Evolutionary conservation across 1,140 invertebrate genomes (phyloP), one percentile per base, ranked within the genome.

Genomic region (Brachionus asplanchnoidis): DNA sequence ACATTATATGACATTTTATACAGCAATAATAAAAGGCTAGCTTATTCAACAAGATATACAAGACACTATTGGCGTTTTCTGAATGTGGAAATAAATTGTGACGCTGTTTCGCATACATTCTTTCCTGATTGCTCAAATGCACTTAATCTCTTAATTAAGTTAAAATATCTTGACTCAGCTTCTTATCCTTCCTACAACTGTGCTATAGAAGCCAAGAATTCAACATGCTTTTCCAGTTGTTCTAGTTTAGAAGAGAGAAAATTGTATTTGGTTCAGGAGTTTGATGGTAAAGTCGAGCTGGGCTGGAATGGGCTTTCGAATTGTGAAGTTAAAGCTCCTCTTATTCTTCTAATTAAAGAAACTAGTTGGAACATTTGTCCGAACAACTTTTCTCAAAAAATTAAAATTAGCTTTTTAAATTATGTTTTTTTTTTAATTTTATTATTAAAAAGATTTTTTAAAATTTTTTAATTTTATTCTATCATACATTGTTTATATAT

Each of bases 131-230:
- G 73, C 28, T 9, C 0, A 4, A 23, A 8, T 26, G n/a, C 73
- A 23, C 20, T 11, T 20, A 26, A 50, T 12, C 44, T 77, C 9
- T 7, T 11, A 23, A 23, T 77, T 1, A 12, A 77, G 4, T 8
- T 46, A 17, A 77, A 46, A 14, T 77, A 77, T 77, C n/a, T 23
- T 23, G 73, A 77, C 40, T 20, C n/a, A 5, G 42, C 20, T 23
- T 7, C n/a, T n/a, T 77, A 77, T 50, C 73, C 73, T 23, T 11
- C 12, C 17, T 77, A 77, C 26, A 77, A 77, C 26, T 77, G 73
- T 50, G 73, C 73, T 2, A 17, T 23, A 77, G 14, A 17, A 0
- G 1, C 8, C 1, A 46, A 23, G 7, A 23, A 77, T 46, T 7
- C n/a, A 6, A 46, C 40, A 2, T 77, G 73, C 26, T 23, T 20